phyloP scores from a whole-genome alignment of 2,113 vertebrate species.

The Aphyosemion australe region DNA sequence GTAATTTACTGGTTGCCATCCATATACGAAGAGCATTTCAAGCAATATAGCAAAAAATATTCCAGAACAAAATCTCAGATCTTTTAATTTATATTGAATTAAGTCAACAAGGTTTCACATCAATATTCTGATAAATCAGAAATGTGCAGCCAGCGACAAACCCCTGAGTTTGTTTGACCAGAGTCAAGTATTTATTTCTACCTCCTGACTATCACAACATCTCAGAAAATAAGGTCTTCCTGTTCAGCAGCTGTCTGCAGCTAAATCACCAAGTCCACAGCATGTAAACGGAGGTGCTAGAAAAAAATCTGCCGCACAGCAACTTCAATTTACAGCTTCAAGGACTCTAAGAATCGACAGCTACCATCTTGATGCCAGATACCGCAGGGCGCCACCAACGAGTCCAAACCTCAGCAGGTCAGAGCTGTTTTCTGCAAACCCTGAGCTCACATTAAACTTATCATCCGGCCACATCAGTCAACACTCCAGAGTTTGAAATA shows the following conservation, averaged over 20 bases:
- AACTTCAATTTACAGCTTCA: background rate
- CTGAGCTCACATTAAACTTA: slow-evolving; percentile 3
- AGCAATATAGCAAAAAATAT: too few relatives aligned
- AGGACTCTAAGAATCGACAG: background rate
- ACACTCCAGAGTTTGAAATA: background rate
- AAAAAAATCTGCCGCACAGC: background rate
- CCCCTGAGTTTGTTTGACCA: background rate
- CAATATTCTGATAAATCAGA: too few relatives aligned
- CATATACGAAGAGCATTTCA: too few relatives aligned
- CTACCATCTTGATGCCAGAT: background rate
- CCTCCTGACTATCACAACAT: too few relatives aligned
- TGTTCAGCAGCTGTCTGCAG: background rate
- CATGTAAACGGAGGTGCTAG: background rate
- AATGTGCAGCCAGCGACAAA: background rate
- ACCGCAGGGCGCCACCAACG: background rate
- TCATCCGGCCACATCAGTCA: background rate
- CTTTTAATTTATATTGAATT: background rate
- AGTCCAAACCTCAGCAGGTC: background rate
- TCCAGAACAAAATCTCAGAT: background rate
- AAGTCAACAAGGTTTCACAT: background rate
- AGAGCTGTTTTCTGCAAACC: background rate
- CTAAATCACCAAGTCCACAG: background rate
- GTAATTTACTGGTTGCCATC: too few relatives aligned
- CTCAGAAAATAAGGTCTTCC: too few relatives aligned
- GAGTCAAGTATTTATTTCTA: too few relatives aligned